phyloP scores from a whole-genome alignment of 2,888 invertebrate genomes.

The Phasia obesa region DNA sequence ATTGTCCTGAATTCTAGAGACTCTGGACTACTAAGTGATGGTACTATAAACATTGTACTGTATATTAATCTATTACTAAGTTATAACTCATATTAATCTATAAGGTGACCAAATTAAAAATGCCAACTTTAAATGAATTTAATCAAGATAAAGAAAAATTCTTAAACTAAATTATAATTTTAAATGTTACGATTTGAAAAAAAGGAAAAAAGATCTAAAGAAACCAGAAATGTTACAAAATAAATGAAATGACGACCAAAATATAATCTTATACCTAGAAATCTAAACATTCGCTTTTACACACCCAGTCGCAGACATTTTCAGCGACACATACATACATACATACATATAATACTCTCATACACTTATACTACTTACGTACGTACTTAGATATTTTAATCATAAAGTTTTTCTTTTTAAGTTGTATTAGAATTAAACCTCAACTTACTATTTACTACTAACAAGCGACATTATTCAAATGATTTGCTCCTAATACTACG shows the following conservation, averaged over 20 bases:
- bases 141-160: constrained; percentile 19
- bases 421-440: constrained; percentile 66
- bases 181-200: constrained; percentile 6
- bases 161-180: constrained; percentile 51
- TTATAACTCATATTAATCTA: no score
- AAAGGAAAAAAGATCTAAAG: constrained; percentile 18
- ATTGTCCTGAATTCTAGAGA: no score
- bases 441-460: constrained; percentile 74
- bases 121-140: not conserved
- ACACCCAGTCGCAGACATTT: not conserved
- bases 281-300: not conserved
- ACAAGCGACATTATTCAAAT: constrained; percentile 80
- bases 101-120: constrained; percentile 10
- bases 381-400: constrained; percentile 33
- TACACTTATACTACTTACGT: constrained; percentile 47
- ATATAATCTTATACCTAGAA: constrained; percentile 22
- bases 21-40: no score
- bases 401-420: constrained; percentile 50
- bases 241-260: constrained; percentile 17
- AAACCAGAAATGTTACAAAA: not conserved
- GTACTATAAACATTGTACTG: no score
- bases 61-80: no score
- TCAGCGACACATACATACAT: constrained; percentile 7
- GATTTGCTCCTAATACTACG: constrained; percentile 81
- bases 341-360: constrained; percentile 16